Conservation (phyloP, 2,113 vertebrate genomes). For the Megaptera novaeangliae region DNA sequence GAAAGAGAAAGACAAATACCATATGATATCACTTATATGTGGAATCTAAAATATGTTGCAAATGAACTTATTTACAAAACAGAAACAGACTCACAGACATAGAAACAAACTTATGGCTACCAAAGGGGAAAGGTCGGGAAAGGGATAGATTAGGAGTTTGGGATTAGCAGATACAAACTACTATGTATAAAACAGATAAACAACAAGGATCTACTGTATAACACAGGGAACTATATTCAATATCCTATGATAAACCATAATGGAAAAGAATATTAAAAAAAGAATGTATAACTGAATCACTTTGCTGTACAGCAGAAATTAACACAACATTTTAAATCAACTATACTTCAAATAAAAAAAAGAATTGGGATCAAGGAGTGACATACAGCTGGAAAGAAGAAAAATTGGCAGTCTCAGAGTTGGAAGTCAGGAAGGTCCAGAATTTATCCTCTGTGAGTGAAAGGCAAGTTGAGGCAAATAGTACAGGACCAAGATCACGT, state of each 20-base stretch:
- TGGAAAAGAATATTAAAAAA: background rate
- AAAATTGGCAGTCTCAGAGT: background rate
- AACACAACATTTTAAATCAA: background rate
- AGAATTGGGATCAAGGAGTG: background rate
- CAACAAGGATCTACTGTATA: background rate
- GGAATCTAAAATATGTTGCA: background rate
- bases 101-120: background rate
- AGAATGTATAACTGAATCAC: background rate
- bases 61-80: background rate
- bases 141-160: background rate
- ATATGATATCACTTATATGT: background rate
- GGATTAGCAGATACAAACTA: background rate
- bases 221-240: background rate
- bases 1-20: background rate
- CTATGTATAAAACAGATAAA: background rate
- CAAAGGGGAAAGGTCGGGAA: background rate
- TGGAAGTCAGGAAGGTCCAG: background rate
- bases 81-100: background rate
- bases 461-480: too few species aligned
- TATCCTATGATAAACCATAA: background rate
- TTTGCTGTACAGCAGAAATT: background rate
- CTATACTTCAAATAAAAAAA: background rate
- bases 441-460: background rate
- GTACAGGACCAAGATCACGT: background rate
- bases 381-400: background rate